phyloP scores from a whole-genome alignment of 2,113 vertebrate species.

The Cololabis saira region DNA sequence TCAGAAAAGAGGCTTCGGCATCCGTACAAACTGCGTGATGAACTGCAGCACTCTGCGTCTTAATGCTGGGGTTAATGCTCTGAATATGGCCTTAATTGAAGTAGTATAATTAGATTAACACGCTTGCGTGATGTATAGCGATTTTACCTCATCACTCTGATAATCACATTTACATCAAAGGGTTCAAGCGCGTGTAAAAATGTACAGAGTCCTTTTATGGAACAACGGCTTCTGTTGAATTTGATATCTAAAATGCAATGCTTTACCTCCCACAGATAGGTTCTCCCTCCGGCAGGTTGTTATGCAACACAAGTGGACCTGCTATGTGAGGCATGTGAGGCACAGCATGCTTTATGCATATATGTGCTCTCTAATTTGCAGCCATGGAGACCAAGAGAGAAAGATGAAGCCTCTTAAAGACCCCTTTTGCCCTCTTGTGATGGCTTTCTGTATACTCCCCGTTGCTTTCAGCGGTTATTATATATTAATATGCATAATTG shows the following conservation, averaged over 20 bases:
- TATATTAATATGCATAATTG: neutral
- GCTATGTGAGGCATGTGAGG: constrained; percentile 30
- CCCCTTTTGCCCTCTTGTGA: constrained; percentile 49
- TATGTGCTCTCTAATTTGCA: constrained; percentile 55
- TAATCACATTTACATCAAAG: constrained; percentile 72
- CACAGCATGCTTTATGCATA: constrained; percentile 17
- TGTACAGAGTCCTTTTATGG: constrained; percentile 15
- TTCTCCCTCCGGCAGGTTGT: constrained; percentile 55
- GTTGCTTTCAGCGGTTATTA: constrained; percentile 28
- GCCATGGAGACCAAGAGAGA: constrained; percentile 41
- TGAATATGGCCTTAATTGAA: constrained; percentile 54
- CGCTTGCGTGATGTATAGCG: constrained; percentile 26
- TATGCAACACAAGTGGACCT: constrained; percentile 54
- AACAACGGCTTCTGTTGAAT: constrained; percentile 21
- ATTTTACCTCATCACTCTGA: constrained; percentile 38
- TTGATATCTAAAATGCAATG: constrained; percentile 41
- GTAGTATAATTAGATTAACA: constrained; percentile 58
- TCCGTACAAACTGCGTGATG: constrained; percentile 28
- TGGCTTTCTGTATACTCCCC: constrained; percentile 45
- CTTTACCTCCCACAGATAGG: constrained; percentile 65
- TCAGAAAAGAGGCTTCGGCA: constrained; percentile 8
- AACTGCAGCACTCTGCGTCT: constrained; percentile 25
- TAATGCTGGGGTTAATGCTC: constrained; percentile 41
- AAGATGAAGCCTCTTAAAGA: constrained; percentile 58
- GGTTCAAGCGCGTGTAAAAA: constrained; percentile 6